Conservation (phyloP, 2,797 vertebrate genomes). For the Octomys mimax region DNA sequence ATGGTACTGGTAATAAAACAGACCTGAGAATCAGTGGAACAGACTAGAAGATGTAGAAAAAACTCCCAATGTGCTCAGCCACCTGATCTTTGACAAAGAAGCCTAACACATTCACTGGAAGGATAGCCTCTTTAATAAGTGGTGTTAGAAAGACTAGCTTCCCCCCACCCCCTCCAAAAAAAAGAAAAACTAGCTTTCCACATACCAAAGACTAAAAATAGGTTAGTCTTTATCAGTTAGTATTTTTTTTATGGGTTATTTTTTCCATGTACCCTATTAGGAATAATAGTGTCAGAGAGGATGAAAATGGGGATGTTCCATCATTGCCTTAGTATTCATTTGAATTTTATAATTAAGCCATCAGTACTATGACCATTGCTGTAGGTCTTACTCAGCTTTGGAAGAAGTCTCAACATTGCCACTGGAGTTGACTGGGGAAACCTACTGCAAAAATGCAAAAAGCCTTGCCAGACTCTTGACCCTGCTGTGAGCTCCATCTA, state of each 20-base stretch:
- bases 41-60: not conserved
- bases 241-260: constrained; percentile 38
- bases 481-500: not conserved
- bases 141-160: not conserved
- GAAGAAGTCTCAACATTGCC: constrained; percentile 7
- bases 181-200: not conserved
- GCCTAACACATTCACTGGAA: not conserved
- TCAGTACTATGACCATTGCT: not conserved
- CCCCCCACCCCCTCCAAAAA: no score
- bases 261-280: constrained; percentile 1
- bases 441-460: not conserved
- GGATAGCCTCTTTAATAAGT: not conserved
- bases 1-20: not conserved
- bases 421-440: constrained; percentile 2
- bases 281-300: constrained; percentile 4
- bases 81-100: not conserved
- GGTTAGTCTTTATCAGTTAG: constrained; percentile 31
- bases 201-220: not conserved
- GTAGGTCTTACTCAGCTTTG: constrained; percentile 14
- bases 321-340: constrained; percentile 25
- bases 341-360: constrained; percentile 50
- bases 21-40: not conserved
- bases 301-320: not conserved
- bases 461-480: constrained; percentile 12
- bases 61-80: not conserved